Percentiles rank a stretch among this genome's conserved stretches.
Evolutionary conservation across 2,113 vertebrate genomes (phyloP).

Genomic region (Cyphomyrus discorhynchus): DNA sequence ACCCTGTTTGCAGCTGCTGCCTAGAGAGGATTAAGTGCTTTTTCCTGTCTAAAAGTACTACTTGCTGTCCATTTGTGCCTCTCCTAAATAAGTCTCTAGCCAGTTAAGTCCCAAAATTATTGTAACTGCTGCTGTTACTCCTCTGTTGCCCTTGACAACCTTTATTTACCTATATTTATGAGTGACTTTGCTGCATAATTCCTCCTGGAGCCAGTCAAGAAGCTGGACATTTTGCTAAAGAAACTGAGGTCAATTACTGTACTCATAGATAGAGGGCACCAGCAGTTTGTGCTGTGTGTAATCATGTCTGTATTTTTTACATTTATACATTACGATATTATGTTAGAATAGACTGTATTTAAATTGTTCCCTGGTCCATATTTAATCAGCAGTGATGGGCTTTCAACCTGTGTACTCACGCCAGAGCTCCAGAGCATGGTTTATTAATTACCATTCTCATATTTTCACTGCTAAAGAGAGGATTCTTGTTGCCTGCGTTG

Average conservation of each 20-base stretch:
- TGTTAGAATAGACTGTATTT: not conserved
- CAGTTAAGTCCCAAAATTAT: not conserved
- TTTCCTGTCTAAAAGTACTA: not conserved
- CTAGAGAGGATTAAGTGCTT: not conserved
- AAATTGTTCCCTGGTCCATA: not conserved
- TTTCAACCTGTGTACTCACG: not conserved
- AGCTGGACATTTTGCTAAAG: not conserved
- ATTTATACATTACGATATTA: not conserved
- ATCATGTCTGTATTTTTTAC: not conserved
- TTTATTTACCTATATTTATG: not conserved
- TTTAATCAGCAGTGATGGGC: not conserved
- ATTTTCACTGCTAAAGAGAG: constrained; percentile 3
- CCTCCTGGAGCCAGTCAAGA: not conserved
- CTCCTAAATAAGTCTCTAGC: not conserved
- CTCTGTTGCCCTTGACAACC: not conserved
- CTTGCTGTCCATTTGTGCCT: not conserved
- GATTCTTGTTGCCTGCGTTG: not conserved
- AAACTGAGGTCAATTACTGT: not conserved
- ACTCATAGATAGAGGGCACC: not conserved
- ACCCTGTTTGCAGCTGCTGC: not conserved
- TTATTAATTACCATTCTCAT: constrained; percentile 8
- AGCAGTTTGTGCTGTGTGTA: not conserved
- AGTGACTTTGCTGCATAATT: not conserved
- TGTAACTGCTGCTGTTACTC: not conserved
- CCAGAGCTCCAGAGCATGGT: not conserved